phyloP scores from a whole-genome alignment of 2,797 vertebrate species.

The Limnodromus scolopaceus region DNA sequence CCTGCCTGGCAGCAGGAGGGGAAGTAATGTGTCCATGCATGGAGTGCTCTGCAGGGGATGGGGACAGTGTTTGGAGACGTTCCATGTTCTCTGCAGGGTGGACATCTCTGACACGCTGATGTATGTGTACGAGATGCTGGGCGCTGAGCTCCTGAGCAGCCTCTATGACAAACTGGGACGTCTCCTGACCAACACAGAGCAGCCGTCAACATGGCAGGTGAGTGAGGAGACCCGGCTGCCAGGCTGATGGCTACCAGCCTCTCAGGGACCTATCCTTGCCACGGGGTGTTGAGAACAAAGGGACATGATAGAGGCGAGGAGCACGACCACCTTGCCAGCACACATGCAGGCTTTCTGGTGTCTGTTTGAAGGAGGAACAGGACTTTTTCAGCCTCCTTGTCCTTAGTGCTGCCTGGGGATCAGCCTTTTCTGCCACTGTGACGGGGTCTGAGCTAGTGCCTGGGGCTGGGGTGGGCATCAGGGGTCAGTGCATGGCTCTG shows the following conservation, averaged over 20 bases:
- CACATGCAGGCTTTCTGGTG: neutral
- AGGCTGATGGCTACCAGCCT: neutral
- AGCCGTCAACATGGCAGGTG: constrained; percentile 96
- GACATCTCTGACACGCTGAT: constrained; percentile 98
- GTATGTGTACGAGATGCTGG: constrained; percentile 99
- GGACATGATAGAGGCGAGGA: neutral
- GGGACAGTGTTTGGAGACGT: neutral
- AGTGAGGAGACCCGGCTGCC: neutral
- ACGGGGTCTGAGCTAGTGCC: neutral
- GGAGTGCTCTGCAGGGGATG: neutral
- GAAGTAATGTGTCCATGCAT: fast-evolving
- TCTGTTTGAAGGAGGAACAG: neutral
- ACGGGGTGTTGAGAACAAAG: neutral
- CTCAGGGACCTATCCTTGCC: fast-evolving
- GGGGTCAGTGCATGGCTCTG: neutral
- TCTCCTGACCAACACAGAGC: constrained; percentile 91
- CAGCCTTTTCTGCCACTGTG: neutral
- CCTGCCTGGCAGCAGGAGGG: neutral
- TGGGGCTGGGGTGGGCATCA: neutral
- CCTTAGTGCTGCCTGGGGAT: neutral
- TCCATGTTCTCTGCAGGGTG: constrained; percentile 82
- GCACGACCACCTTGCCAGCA: neutral
- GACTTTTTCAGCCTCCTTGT: neutral
- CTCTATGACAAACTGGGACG: constrained; percentile 97
- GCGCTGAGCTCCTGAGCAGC: constrained; percentile 96